Evolutionary conservation across 2,797 vertebrate genomes (phyloP), one percentile per base, ranked within the genome.

Genomic region (Hoplostethus mediterraneus): DNA sequence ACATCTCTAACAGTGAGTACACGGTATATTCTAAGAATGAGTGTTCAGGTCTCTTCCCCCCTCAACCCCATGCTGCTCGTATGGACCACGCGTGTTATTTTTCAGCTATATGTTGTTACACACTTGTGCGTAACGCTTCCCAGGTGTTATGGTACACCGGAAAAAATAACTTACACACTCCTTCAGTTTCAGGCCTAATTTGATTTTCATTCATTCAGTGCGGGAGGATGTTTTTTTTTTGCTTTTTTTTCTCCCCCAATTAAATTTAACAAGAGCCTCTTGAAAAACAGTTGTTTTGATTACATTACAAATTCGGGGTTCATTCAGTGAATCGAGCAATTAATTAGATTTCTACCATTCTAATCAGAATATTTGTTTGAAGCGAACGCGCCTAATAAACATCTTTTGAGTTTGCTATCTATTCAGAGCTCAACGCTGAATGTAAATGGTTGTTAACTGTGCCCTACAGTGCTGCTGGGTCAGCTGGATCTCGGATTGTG

Each of bases 271-370:
- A 93, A 93, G 91, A 88, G 85, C 91, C 85, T 88, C 93, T 92
- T 92, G 90, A 92, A 94, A 91, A 92, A 87, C 89, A 91, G 91
- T 94, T 93, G 91, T 93, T 94, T 90, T 92, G 92, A 93, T 93
- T 93, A 90, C 92, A 91, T 91, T 93, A 92, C 92, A 92, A 92
- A 92, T 93, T 92, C 81, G 85, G 89, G 88, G 82, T 92, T 92
- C 90, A 91, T 92, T 93, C 91, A 90, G 83, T 87, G 91, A 93
- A 92, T 93, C 90, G 84, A 82, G 87, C 90, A 93, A 92, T 93
- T 93, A 93, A 93, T 93, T 93, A 90, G 79, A 91, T 92, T 90
- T 90, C 85, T 89, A 72, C 84, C 79, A 85, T 92, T 92, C 82
- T 91, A 89, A 93, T 93, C 88, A 86, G 90, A 92, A 89, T 91